Evolutionary conservation across 37 sponge, comb jelly and placozoan species (phyloP).

Genomic region (Oscarella lobularis): DNA sequence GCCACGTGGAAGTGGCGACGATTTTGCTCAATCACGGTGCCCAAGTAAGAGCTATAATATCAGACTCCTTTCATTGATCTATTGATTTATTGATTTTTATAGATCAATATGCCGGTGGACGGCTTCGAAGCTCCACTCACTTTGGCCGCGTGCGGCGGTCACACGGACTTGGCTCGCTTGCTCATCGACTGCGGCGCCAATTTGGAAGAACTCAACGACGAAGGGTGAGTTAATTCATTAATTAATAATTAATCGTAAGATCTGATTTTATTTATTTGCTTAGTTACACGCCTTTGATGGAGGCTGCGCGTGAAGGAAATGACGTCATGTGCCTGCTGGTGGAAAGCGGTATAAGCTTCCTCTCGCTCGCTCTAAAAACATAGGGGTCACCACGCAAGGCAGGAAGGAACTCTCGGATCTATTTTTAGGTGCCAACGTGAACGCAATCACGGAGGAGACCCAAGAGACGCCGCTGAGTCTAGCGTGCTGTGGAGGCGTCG

Average conservation of each 20-base stretch:
- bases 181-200: slow-evolving; percentile 69
- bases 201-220: slow-evolving; percentile 76
- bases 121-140: slow-evolving; percentile 82
- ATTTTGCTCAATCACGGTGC: slow-evolving; percentile 71
- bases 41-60: no score
- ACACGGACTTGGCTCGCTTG: slow-evolving; percentile 58
- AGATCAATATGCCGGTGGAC: slow-evolving; percentile 79
- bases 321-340: slow-evolving; percentile 61
- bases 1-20: slow-evolving; percentile 74
- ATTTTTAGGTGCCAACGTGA: slow-evolving; percentile 47
- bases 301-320: slow-evolving; percentile 73
- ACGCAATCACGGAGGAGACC: slow-evolving; percentile 72
- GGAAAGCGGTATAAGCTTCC: slow-evolving; percentile 46
- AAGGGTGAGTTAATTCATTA: slow-evolving; percentile 33
- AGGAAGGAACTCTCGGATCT: not conserved
- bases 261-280: not conserved
- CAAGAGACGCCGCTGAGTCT: slow-evolving; percentile 81
- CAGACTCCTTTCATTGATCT: not conserved
- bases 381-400: not conserved
- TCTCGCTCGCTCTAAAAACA: no score
- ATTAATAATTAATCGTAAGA: not conserved
- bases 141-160: slow-evolving; percentile 72
- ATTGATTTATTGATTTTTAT: no score
- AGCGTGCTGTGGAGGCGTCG: slow-evolving; percentile 68
- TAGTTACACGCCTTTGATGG: slow-evolving; percentile 83